phyloP scores from a whole-genome alignment of 1,140 invertebrate genomes.

The Anastrepha obliqua region DNA sequence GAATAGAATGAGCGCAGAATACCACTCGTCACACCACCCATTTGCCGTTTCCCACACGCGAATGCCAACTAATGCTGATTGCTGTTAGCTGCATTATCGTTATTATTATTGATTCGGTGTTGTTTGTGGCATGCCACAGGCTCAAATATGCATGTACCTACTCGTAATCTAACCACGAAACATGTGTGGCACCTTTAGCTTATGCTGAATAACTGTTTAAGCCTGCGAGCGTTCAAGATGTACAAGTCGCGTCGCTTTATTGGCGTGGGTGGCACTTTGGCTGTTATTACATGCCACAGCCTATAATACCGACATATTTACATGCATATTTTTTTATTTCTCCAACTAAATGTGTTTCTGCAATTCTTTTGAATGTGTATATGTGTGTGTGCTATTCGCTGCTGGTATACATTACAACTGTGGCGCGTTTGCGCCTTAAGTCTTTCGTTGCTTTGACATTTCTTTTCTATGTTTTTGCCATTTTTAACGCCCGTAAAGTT shows the following conservation, averaged over 20 bases:
- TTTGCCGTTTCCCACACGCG: neutral
- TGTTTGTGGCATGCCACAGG: slow-evolving; percentile 31
- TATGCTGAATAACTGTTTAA: slow-evolving; percentile 12
- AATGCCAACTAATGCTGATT: slow-evolving; percentile 13
- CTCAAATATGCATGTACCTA: neutral
- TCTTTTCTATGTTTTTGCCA: slow-evolving; percentile 1
- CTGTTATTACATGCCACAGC: slow-evolving; percentile 20
- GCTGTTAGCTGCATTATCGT: slow-evolving; percentile 8
- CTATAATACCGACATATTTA: neutral
- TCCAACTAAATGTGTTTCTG: neutral
- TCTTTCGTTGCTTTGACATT: slow-evolving; percentile 42
- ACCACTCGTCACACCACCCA: neutral
- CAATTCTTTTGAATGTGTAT: neutral
- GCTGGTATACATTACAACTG: neutral
- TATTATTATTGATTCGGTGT: slow-evolving; percentile 50
- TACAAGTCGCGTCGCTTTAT: neutral
- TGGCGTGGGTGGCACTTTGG: slow-evolving; percentile 36
- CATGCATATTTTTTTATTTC: neutral
- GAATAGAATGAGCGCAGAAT: too few relatives aligned
- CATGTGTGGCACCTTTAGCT: slow-evolving; percentile 32
- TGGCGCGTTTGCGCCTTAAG: slow-evolving; percentile 43
- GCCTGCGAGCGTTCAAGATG: neutral
- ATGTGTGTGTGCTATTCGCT: neutral
- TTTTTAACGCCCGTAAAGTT: neutral
- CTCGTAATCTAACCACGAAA: neutral